phyloP scores from a whole-genome alignment of 2,888 invertebrate species.

The Melanostoma mellinum region DNA sequence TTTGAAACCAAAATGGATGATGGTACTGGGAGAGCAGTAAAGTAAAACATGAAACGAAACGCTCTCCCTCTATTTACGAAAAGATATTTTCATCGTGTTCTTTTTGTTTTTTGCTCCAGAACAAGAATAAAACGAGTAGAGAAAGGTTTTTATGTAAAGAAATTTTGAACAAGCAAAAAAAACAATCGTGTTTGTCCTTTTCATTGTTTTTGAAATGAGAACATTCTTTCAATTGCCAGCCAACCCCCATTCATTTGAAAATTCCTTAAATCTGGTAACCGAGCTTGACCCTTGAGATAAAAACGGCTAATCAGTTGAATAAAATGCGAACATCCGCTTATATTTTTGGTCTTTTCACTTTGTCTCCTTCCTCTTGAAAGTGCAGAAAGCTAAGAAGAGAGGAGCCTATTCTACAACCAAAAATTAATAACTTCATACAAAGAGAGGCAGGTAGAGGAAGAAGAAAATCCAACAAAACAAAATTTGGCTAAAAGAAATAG shows the following conservation, averaged over 20 bases:
- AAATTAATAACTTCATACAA: conserved; percentile 39
- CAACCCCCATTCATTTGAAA: conserved; percentile 16
- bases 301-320: conserved; percentile 47
- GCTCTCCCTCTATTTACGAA: background rate
- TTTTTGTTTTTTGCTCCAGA: background rate
- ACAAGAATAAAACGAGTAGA: background rate
- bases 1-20: too few species aligned
- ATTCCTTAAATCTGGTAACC: conserved; percentile 27
- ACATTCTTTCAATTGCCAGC: conserved; percentile 28
- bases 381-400: conserved; percentile 10
- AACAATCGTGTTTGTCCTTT: conserved; percentile 57
- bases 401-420: conserved; percentile 47
- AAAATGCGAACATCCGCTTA: conserved; percentile 44
- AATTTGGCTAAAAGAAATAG: background rate
- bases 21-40: too few species aligned
- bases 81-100: too few species aligned
- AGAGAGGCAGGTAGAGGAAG: background rate
- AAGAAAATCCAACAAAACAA: background rate
- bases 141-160: background rate
- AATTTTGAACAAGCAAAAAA: background rate
- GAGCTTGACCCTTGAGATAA: conserved; percentile 64
- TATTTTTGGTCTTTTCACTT: conserved; percentile 19
- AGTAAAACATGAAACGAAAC: background rate
- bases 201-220: conserved; percentile 53
- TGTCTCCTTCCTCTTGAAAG: background rate